These are phyloP conservation scores for Teleiodes luculella DNA, from an alignment of 2,888 invertebrate species.

Conservation along the genomic window DNA sequence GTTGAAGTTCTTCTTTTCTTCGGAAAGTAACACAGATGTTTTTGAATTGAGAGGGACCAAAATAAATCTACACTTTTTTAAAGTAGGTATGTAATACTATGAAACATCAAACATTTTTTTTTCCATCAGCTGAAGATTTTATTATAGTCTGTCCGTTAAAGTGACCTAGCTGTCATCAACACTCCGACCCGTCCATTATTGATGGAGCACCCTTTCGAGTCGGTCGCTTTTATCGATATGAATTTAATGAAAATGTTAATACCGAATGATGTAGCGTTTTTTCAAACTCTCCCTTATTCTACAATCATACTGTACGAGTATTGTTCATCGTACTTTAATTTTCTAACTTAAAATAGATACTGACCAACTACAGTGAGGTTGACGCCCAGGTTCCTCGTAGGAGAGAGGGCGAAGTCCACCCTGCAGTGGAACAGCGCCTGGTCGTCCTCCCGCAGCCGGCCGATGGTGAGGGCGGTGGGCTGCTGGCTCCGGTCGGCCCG, in stretches of 20 bases:
- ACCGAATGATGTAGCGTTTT: not conserved
- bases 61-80: no score
- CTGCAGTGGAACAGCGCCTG: conserved; percentile 78
- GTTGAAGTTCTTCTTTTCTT: no score
- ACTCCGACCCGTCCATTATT: not conserved
- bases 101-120: no score
- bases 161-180: not conserved
- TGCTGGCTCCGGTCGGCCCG: conserved; percentile 44
- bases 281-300: no score
- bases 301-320: no score
- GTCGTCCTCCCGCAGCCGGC: conserved; percentile 55
- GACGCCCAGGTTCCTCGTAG: conserved; percentile 77
- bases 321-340: no score
- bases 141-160: not conserved
- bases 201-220: not conserved
- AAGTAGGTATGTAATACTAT: no score
- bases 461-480: conserved; percentile 53
- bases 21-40: no score
- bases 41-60: no score
- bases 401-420: conserved; percentile 78
- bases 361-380: conserved; percentile 56
- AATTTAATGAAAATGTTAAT: not conserved
- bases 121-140: no score
- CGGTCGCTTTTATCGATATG: not conserved
- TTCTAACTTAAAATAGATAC: no score